These are phyloP conservation scores for Tachina lurida DNA, from an alignment of 2,888 invertebrate genomes.

Conservation along the genomic window DNA sequence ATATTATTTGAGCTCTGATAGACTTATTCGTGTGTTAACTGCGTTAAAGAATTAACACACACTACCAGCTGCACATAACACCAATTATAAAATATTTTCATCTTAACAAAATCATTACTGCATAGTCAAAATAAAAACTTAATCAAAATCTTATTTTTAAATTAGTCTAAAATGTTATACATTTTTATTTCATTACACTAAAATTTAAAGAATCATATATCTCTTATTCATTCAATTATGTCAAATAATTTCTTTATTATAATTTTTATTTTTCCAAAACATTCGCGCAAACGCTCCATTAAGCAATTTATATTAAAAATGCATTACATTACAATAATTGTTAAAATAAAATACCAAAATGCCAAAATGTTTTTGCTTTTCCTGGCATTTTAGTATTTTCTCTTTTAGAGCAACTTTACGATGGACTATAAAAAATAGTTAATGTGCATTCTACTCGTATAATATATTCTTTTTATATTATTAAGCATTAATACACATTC, in stretches of 20 bases:
- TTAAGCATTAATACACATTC: slow-evolving; percentile 18
- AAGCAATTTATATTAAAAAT: slow-evolving; percentile 7
- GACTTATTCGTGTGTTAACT: too few species aligned
- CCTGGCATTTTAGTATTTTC: background rate
- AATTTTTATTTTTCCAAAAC: background rate
- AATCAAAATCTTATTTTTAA: background rate
- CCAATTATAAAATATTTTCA: too few species aligned
- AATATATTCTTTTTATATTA: slow-evolving; percentile 8
- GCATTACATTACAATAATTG: background rate
- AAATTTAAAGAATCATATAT: slow-evolving; percentile 13
- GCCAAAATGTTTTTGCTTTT: background rate
- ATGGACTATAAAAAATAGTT: background rate
- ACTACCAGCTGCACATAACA: too few species aligned
- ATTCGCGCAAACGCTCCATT: background rate
- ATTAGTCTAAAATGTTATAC: background rate
- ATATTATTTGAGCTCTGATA: too few species aligned
- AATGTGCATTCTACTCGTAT: background rate
- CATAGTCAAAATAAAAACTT: background rate
- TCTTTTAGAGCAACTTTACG: background rate
- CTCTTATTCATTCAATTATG: slow-evolving; percentile 48
- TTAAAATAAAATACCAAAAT: background rate
- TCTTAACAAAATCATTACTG: too few species aligned
- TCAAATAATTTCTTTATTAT: background rate
- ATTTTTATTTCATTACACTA: slow-evolving; percentile 16
- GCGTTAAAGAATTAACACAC: too few species aligned